Base-by-base conservation (phyloP, 2,888 invertebrate species). In the Argynnis bischoffii region DNA sequence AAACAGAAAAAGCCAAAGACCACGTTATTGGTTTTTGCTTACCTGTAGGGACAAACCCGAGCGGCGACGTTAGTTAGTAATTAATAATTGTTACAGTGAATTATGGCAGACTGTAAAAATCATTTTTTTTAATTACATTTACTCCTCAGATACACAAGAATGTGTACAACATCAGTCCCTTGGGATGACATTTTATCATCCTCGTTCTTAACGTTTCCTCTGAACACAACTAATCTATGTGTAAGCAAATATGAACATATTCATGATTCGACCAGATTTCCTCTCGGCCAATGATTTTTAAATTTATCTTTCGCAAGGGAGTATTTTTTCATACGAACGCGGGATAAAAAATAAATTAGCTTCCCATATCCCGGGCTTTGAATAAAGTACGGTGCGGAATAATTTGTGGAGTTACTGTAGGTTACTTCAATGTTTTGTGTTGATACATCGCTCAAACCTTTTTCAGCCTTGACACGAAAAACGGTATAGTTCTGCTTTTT, bases 261-360 rank as follows among this genome's bases (percentile, higher is more conserved):
- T 77, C 75, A 74, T 74, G 76, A 72, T 73, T 74, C 67, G 67
- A 69, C 69, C 77, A 72, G 76, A 77, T 77, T 76, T 73, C 67
- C 73, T 72, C 69, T 61, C 69, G 72, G 67, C 74, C 75, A 74
- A 75, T 77, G 77, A 76, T 77, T 77, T 75, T 76, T 75, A 77
- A 78, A 78, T 77, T 77, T 75, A 76, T 74, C 75, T 74, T 71
- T 72, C 70, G 64, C 67, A 56, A 55, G 75, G 73, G 73, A 70
- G 71, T 72, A 63, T 76, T 77, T 78, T 77, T 77, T 75, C 74
- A 74, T 72, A 72, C 74, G 69, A 64, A 66, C 51, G 41, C 41
- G 55, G 74, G 73, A 78, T 78, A 77, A 79, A 78, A 79, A 78
- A 78, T 78, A 78, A 78, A 78, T 78, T 78, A 77, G 78, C 70